These are phyloP conservation scores for Ibidorhyncha struthersii DNA, from an alignment of 2,113 vertebrate species.

Conservation along the genomic window DNA sequence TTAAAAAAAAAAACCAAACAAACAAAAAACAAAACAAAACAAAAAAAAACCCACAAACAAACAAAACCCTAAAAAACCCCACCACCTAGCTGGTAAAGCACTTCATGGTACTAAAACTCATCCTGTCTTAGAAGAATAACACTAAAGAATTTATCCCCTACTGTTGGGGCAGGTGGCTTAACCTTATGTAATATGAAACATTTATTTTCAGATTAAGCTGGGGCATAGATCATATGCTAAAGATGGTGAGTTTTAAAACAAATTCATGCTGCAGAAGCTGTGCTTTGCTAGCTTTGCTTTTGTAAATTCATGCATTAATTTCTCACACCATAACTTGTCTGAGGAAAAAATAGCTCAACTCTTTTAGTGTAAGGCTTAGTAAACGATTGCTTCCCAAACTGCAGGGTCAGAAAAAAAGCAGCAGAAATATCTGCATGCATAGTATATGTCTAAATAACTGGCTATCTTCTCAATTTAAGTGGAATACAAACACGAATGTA, in stretches of 20 bases:
- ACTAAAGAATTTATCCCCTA: too few species aligned
- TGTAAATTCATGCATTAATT: not conserved
- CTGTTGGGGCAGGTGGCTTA: too few species aligned
- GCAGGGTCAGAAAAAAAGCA: not conserved
- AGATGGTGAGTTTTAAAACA: conserved; percentile 82
- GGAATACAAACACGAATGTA: not conserved
- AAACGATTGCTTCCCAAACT: not conserved
- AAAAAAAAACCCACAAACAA: too few species aligned
- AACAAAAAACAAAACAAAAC: too few species aligned
- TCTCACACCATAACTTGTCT: not conserved
- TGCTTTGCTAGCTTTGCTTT: not conserved
- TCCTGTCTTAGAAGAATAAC: too few species aligned
- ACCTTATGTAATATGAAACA: too few species aligned
- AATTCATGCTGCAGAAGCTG: not conserved
- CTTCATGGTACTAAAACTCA: too few species aligned
- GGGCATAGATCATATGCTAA: conserved; percentile 92
- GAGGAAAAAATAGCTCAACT: not conserved
- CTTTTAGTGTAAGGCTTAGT: not conserved
- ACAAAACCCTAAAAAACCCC: too few species aligned
- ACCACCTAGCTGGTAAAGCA: too few species aligned
- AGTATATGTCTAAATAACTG: not conserved
- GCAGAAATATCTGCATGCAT: not conserved
- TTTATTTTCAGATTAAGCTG: conserved; percentile 73
- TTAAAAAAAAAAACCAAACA: too few species aligned
- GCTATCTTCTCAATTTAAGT: not conserved